Evolutionary conservation across 2,113 vertebrate species (phyloP), one percentile per base, ranked within the genome.

Genomic region (Picathartes gymnocephalus): DNA sequence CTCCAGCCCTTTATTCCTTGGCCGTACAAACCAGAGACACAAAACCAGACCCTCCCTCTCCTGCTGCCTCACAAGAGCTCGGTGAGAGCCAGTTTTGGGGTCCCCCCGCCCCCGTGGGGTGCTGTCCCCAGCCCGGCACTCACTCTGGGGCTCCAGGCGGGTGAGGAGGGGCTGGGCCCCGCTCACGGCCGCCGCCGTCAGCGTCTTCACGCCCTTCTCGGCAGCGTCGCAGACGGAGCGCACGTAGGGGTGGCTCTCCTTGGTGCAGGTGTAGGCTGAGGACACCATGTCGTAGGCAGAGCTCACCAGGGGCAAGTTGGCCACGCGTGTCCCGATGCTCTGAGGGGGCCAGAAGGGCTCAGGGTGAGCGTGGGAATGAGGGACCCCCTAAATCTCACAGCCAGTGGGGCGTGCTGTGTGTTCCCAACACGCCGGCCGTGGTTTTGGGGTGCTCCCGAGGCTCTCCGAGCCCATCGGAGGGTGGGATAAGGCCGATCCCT

Each of bases 131-230:
- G 7, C 44, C 24, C 42, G 12, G 11, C 65, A 98, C 99, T 97
- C 89, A 99, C 99, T 96, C 92, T 99, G 99, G 4, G 99, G 99
- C 82, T 99, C 99, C 86, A 99, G 98, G 31, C 97, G 98, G 95
- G 97, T 97, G 89, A 99, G 89, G 58, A 99, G 92, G 61, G 99
- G 99, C 91, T 99, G 99, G 22, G 99, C 98, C 13, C 98, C 98
- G 0, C 98, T 98, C 86, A 95, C 93, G 0, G 98, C 99, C 0
- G 74, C 97, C 0, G 97, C 95, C 0, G 95, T 93, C 47, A 98
- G 95, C 2, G 95, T 97, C 93, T 66, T 97, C 61, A 98, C 81
- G 1, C 98, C 97, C 11, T 93, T 97, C 54, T 99, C 99, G 0
- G 99, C 99, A 1, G 17, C 98, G 1, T 98, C 98, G 42, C 99